Evolutionary conservation across 1,140 invertebrate genomes (phyloP), one percentile per base, ranked within the genome.

Genomic region (Parasteatoda tepidariorum): DNA sequence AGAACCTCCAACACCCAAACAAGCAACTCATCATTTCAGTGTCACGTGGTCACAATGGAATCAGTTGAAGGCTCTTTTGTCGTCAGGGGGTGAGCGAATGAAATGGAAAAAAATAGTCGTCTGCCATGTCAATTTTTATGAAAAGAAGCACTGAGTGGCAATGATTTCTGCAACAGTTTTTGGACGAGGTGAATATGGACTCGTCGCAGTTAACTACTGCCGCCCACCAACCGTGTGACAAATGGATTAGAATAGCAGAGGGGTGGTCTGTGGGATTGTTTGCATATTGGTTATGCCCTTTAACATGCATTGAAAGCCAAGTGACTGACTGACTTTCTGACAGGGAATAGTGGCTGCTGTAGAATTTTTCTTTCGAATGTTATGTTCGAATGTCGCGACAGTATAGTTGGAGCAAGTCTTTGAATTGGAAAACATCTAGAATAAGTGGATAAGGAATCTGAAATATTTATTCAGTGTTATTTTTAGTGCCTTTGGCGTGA

Each of bases 61-160:
- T 22, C 62, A 66, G 74, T 78, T 78, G 74, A 78, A 64, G 76
- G 62, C 30, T 79, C 62, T 79, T 79, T 68, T 68, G 62, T 79
- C 64, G 64, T 57, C 62, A 64, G 24, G 13, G 41, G 28, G 9
- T 22, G 41, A 55, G 26, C 2, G 13, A 31, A 26, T 7, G 13
- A 26, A 3, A 64, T 28, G 28, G 15, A 64, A 30, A n/a, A 64
- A 28, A 26, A 11, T 11, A 30, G n/a, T 67, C 15, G 31, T 55
- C 31, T 15, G 13, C 24, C 41, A 57, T 57, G 70, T 57, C 38
- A 57, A 34, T 7, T 9, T 31, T 55, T n/a, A n/a, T 9, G 41
- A 57, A 73, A 31, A 15, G n/a, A 26, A 57, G 41, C 67, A 48
- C 34, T 38, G n/a, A 30, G 41, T 2, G 18, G 33, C 55, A 38